Conservation (phyloP, 92 coral and sea anemone species). For the Bergia puertoricense region DNA sequence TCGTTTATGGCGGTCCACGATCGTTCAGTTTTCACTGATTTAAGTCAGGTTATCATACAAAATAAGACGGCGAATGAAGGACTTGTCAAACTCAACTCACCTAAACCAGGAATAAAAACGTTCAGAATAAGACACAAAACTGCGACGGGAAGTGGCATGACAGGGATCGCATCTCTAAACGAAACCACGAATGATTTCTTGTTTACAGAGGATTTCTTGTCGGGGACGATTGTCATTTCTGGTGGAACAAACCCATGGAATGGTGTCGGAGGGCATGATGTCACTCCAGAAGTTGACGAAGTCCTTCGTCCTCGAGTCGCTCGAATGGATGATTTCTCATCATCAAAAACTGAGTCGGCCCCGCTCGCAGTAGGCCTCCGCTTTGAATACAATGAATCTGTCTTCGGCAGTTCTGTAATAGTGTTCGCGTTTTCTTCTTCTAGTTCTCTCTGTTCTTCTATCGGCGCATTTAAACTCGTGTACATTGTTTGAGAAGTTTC, state of each 20-base stretch:
- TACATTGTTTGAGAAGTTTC: not conserved
- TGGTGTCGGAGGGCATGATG: conserved; percentile 56
- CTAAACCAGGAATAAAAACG: conserved; percentile 81
- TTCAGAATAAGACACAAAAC: conserved; percentile 86
- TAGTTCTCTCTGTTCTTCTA: conserved; percentile 24
- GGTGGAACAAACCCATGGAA: conserved; percentile 84
- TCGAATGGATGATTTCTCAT: not conserved
- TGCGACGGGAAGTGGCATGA: conserved; percentile 79
- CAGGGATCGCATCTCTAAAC: conserved; percentile 68
- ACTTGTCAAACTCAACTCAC: conserved; percentile 50
- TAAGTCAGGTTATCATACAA: conserved; percentile 2
- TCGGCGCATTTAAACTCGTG: conserved; percentile 26
- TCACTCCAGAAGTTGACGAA: conserved; percentile 25
- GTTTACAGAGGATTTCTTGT: conserved; percentile 26
- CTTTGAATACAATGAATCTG: conserved; percentile 24
- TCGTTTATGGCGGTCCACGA: not conserved
- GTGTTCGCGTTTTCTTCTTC: conserved; percentile 40
- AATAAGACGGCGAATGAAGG: not conserved
- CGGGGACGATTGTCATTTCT: conserved; percentile 74
- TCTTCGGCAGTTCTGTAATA: conserved; percentile 23
- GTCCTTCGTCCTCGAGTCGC: conserved; percentile 18
- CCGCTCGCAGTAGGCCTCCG: conserved; percentile 15
- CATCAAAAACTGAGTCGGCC: conserved; percentile 23
- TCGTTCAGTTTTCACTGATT: not conserved
- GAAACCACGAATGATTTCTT: conserved; percentile 27